These are phyloP conservation scores for Troides helena DNA, from an alignment of 2,888 invertebrate genomes.

Conservation along the genomic window DNA sequence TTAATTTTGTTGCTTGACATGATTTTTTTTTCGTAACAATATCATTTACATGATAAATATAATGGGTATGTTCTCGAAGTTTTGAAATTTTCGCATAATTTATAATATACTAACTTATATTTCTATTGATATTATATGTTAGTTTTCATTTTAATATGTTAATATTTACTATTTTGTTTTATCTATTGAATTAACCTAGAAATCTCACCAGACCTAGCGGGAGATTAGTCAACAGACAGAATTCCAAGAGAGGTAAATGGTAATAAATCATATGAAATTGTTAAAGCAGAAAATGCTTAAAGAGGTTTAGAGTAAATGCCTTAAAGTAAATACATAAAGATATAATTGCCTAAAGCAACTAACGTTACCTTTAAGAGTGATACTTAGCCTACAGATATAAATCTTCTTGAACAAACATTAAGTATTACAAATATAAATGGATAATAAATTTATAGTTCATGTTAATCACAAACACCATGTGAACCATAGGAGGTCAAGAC, in stretches of 20 bases:
- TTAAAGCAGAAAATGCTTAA: too few species aligned
- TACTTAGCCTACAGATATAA: not conserved
- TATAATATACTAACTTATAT: not conserved
- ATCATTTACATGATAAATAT: not conserved
- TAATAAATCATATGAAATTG: too few species aligned
- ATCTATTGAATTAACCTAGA: too few species aligned
- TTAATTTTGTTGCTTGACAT: slow-evolving; percentile 7
- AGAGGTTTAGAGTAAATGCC: too few species aligned
- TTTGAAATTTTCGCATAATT: not conserved
- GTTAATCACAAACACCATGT: not conserved
- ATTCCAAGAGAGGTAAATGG: too few species aligned
- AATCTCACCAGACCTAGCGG: too few species aligned
- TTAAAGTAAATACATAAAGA: too few species aligned
- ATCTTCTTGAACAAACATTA: not conserved
- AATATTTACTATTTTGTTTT: too few species aligned
- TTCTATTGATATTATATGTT: too few species aligned
- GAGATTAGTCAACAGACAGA: too few species aligned
- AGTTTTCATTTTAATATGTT: too few species aligned
- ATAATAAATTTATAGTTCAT: not conserved
- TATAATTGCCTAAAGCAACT: too few species aligned
- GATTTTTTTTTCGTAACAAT: not conserved
- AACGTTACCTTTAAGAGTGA: not conserved
- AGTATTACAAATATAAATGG: not conserved
- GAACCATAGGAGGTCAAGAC: slow-evolving; percentile 13
- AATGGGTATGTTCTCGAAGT: not conserved